Evolutionary conservation across 53 echinoderm and acorn worm genomes (phyloP), one percentile per base, ranked within the genome.

Genomic region (Patiria pectinifera): DNA sequence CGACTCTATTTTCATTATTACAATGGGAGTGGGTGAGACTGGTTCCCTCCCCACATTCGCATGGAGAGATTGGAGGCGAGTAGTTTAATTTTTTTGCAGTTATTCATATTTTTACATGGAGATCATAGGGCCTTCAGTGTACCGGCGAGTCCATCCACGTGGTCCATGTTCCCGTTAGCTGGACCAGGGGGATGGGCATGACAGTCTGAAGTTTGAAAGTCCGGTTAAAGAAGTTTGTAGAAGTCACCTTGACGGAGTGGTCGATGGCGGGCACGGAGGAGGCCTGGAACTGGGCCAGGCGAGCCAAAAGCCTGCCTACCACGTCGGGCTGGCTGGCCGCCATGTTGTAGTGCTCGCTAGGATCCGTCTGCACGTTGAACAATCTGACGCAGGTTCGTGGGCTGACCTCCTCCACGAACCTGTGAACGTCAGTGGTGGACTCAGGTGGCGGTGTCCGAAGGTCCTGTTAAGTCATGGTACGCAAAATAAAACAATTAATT

Each of bases 401-500:
- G 44, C 11, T 60, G 78, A 60, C 78, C 26, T 21, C 58, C 45
- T 70, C 19, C 13, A 72, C 86, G 53, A 89, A 12, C 21, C 61
- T 35, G 1, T 16, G 8, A 78, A 79, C 16, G 25, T 80, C 71
- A 22, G 14, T 44, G 8, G 15, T 21, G 11, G 90, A 81, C 35
- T 90, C 90, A 2, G 90, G 90, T 1, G 90, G 90, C 6, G 90
- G 90, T 22, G 46, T 81, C 90, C 90, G 90, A 90, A 48, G 23
- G 10, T 22, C 90, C 90, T 90, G 53, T 5, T 53, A 53, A 53
- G 8, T 6, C 8, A 53, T 53, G 35, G 35, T 35, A 53, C 53
- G 53, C 53, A 53, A 53, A 53, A 53, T 8, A 53, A 53, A 53
- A 53, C 53, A 53, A 53, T 53, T 6, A 53, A 53, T 35, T 35